Conservation (phyloP, 2,797 vertebrate genomes). For the Tolypeutes matacus region DNA sequence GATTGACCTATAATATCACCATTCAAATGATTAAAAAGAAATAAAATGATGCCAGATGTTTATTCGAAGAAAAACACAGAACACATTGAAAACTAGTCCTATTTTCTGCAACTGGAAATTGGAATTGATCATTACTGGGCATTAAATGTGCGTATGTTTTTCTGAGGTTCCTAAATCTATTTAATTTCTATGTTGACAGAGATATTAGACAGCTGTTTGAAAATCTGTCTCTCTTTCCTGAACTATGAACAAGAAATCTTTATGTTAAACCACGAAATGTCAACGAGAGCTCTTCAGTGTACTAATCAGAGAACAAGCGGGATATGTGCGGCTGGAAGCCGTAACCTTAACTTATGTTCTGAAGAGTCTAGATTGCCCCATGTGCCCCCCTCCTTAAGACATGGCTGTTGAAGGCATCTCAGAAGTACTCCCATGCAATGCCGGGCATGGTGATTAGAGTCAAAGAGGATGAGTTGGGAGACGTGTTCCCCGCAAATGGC, state of each 20-base stretch:
- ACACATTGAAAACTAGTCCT: slow-evolving; percentile 86
- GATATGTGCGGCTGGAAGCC: slow-evolving; percentile 71
- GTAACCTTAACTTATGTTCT: slow-evolving; percentile 76
- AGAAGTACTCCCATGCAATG: neutral
- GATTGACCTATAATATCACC: slow-evolving; percentile 72
- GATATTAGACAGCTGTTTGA: slow-evolving; percentile 90
- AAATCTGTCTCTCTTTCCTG: slow-evolving; percentile 88
- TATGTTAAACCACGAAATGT: slow-evolving; percentile 84
- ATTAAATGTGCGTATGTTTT: slow-evolving; percentile 86
- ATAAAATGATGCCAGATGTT: slow-evolving; percentile 86
- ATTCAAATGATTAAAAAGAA: slow-evolving; percentile 83
- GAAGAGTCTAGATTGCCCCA: neutral
- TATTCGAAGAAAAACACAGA: slow-evolving; percentile 85
- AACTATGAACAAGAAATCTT: slow-evolving; percentile 86
- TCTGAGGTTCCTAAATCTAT: slow-evolving; percentile 88
- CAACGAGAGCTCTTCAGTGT: slow-evolving; percentile 84
- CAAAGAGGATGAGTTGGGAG: slow-evolving; percentile 35
- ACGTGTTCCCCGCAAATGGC: neutral
- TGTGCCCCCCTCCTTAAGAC: slow-evolving; percentile 37
- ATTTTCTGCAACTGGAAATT: slow-evolving; percentile 87
- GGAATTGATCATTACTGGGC: slow-evolving; percentile 88
- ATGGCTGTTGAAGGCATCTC: neutral
- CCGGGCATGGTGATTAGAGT: slow-evolving; percentile 36
- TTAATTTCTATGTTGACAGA: slow-evolving; percentile 90
- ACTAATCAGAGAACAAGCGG: slow-evolving; percentile 79